Evolutionary conservation across 2,888 invertebrate species (phyloP).

Genomic region (Tachystola acroxantha): DNA sequence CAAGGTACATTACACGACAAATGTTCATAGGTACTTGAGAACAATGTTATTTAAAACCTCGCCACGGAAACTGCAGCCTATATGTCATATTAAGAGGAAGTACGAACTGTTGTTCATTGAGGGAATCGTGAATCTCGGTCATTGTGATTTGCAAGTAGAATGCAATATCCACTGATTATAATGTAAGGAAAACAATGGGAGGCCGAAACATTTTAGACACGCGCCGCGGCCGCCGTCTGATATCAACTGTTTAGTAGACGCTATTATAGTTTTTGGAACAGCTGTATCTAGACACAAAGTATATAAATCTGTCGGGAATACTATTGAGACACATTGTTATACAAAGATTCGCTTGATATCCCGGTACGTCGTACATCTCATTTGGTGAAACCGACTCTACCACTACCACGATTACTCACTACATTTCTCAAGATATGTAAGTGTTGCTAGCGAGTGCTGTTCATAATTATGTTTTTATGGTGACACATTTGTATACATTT

Average conservation of each 20-base stretch:
- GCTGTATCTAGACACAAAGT: constrained; percentile 22
- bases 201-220: constrained; percentile 28
- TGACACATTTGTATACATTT: too few species aligned
- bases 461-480: too few species aligned
- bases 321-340: background rate
- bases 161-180: constrained; percentile 53
- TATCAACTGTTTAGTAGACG: constrained; percentile 12
- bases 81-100: constrained; percentile 17
- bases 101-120: constrained; percentile 30
- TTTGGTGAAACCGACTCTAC: background rate
- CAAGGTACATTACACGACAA: too few species aligned
- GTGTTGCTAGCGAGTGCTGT: too few species aligned
- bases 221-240: constrained; percentile 22
- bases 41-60: background rate
- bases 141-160: constrained; percentile 35
- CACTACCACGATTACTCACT: background rate
- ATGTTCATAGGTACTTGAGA: background rate
- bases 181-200: constrained; percentile 37
- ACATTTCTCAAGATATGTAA: background rate
- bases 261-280: constrained; percentile 28
- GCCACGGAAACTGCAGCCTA: constrained; percentile 16
- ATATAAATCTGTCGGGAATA: constrained; percentile 13
- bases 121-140: constrained; percentile 33
- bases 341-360: background rate
- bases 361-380: too few species aligned